Percentiles rank a stretch among this genome's conserved stretches.
phyloP scores from a whole-genome alignment of 2,888 invertebrate genomes.

The Rhimphoctona megacephalus region DNA sequence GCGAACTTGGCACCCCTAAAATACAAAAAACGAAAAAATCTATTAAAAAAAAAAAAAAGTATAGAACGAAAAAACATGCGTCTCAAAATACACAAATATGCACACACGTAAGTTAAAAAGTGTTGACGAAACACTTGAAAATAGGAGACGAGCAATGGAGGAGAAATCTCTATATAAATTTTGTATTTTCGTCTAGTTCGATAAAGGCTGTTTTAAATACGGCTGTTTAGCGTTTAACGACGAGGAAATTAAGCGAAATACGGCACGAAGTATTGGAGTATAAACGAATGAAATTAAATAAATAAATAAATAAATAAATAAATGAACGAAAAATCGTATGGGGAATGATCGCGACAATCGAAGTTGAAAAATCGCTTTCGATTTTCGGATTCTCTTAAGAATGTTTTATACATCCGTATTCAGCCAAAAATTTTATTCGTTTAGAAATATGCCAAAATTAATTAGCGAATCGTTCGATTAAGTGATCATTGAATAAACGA shows the following conservation, averaged over 20 bases:
- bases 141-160: slow-evolving; percentile 40
- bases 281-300: slow-evolving; percentile 43
- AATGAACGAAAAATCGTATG: not conserved
- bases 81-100: slow-evolving; percentile 18
- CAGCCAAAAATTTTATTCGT: not conserved
- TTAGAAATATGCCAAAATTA: not conserved
- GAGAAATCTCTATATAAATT: slow-evolving; percentile 69
- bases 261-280: slow-evolving; percentile 44
- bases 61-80: slow-evolving; percentile 10
- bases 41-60: slow-evolving; percentile 12
- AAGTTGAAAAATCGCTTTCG: not conserved
- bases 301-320: too few species aligned
- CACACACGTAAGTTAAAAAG: slow-evolving; percentile 51
- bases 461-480: not conserved
- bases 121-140: slow-evolving; percentile 28
- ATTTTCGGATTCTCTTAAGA: not conserved
- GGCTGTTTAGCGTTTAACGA: slow-evolving; percentile 63
- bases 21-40: slow-evolving; percentile 52
- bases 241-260: slow-evolving; percentile 49
- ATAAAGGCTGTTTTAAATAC: slow-evolving; percentile 59
- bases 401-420: not conserved
- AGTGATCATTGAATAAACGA: not conserved
- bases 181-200: slow-evolving; percentile 68
- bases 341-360: slow-evolving; percentile 24
- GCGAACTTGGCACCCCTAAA: slow-evolving; percentile 67